phyloP scores from a whole-genome alignment of 2,888 invertebrate species.

The Perdita meconis region DNA sequence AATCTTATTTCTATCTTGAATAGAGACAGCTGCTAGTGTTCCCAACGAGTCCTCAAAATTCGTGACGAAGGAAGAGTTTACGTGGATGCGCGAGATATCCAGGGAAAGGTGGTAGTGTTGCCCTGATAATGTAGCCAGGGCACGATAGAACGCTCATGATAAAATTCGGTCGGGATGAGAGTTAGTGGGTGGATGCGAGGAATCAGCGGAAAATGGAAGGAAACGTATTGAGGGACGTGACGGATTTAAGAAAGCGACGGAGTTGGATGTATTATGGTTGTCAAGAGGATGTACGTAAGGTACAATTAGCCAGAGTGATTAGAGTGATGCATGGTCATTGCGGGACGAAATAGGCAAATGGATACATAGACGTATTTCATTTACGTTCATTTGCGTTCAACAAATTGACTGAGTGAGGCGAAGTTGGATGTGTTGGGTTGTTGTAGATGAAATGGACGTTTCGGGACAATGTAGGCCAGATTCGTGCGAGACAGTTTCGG shows the following conservation, averaged over 20 bases:
- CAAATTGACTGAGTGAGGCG: not conserved
- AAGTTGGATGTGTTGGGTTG: too few relatives aligned
- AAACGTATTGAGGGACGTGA: slow-evolving; percentile 11
- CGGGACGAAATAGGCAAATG: slow-evolving; percentile 60
- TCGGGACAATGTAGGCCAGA: too few relatives aligned
- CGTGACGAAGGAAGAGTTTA: not conserved
- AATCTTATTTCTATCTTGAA: slow-evolving; percentile 23
- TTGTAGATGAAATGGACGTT: too few relatives aligned
- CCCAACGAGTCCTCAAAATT: slow-evolving; percentile 25
- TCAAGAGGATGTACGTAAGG: slow-evolving; percentile 40
- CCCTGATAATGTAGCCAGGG: slow-evolving; percentile 65
- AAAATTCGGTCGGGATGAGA: too few relatives aligned
- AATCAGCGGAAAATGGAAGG: slow-evolving; percentile 23
- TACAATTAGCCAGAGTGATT: slow-evolving; percentile 57
- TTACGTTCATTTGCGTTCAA: not conserved
- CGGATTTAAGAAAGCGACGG: slow-evolving; percentile 36
- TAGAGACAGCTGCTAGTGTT: slow-evolving; percentile 27
- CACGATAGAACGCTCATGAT: slow-evolving; percentile 71
- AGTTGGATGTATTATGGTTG: slow-evolving; percentile 22
- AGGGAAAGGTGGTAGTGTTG: slow-evolving; percentile 21
- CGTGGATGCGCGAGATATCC: slow-evolving; percentile 28
- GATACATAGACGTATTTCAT: slow-evolving; percentile 59
- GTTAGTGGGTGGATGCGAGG: slow-evolving; percentile 60
- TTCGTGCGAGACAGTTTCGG: too few relatives aligned
- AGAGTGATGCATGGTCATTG: slow-evolving; percentile 69